Base-by-base conservation (phyloP, 2,888 invertebrate genomes). In the Nomada ruficornis region DNA sequence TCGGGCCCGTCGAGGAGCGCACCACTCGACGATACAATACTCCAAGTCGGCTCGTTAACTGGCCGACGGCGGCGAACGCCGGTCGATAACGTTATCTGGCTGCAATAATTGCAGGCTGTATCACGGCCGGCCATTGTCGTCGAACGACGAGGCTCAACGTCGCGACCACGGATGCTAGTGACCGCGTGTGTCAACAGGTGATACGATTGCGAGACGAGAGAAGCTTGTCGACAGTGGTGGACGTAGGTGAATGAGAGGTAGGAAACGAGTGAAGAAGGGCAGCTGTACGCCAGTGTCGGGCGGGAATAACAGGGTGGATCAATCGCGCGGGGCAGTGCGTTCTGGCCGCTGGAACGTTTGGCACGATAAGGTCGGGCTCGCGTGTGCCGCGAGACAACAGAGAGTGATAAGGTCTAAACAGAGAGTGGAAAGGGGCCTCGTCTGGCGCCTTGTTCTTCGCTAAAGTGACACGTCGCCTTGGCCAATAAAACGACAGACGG, bases 391-490 rank as follows among this genome's bases (percentile, higher is more conserved):
- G 54, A 36, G 65, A 65, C 80, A 59, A 64, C 59, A 47, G 59
- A 47, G 44, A 63, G 63, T 15, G 80, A 80, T 71, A 73, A 65
- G 47, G 47, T 44, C 36, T 29, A 18, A 59, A 59, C 52, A 50
- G 63, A 67, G 73, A 70, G 82, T 55, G 78, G 71, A 73, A 79
- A 79, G 78, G 73, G 73, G 78, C 55, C 55, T 42, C 69, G 65
- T 65, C 82, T 80, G 86, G 85, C 86, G 84, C 80, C 82, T 84
- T 77, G 79, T 59, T 78, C 72, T 57, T 76, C 68, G 77, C 72
- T 71, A 76, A 77, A 63, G 64, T 82, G 76, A 72, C 82, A 71
- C 81, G 83, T 70, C 86, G 83, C 83, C 79, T 63, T 76, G 78
- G 80, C 82, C 73, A 83, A 85, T 76, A 77, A 87, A 79, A 72